phyloP scores from a whole-genome alignment of 2,797 vertebrate genomes.

The Lacerta viridis region DNA sequence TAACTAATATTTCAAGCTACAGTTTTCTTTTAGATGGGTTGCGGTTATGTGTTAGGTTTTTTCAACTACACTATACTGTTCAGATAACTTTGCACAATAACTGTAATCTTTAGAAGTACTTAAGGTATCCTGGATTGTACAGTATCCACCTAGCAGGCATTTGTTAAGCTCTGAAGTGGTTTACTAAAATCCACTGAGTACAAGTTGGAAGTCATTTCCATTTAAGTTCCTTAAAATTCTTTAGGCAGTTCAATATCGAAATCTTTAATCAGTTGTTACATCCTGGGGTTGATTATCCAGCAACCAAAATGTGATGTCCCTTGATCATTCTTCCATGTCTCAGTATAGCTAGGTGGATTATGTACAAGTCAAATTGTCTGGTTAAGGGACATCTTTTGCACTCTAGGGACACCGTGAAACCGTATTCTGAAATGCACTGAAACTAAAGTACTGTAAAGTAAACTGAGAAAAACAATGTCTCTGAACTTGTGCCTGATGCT shows the following conservation, averaged over 20 bases:
- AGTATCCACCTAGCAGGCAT: slow-evolving; percentile 15
- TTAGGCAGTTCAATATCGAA: neutral
- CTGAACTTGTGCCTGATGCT: neutral
- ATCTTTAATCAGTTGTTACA: neutral
- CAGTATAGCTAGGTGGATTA: slow-evolving; percentile 17
- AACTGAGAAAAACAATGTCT: slow-evolving; percentile 8
- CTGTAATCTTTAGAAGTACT: neutral
- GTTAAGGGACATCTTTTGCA: slow-evolving; percentile 14
- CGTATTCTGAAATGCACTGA: neutral
- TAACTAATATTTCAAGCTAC: neutral
- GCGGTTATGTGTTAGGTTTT: neutral
- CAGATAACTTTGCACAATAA: neutral
- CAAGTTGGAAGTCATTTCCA: neutral
- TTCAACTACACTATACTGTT: neutral
- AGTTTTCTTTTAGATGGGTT: neutral
- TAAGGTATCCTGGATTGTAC: neutral
- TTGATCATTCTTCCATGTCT: neutral
- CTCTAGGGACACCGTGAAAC: neutral
- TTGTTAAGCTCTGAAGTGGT: neutral
- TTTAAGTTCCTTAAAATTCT: neutral
- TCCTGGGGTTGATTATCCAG: neutral
- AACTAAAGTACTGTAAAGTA: slow-evolving; percentile 6
- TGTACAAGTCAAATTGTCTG: neutral
- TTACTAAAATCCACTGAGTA: neutral
- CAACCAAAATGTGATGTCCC: neutral